Evolutionary conservation across 2,797 vertebrate species (phyloP).

Genomic region (Falco biarmicus): DNA sequence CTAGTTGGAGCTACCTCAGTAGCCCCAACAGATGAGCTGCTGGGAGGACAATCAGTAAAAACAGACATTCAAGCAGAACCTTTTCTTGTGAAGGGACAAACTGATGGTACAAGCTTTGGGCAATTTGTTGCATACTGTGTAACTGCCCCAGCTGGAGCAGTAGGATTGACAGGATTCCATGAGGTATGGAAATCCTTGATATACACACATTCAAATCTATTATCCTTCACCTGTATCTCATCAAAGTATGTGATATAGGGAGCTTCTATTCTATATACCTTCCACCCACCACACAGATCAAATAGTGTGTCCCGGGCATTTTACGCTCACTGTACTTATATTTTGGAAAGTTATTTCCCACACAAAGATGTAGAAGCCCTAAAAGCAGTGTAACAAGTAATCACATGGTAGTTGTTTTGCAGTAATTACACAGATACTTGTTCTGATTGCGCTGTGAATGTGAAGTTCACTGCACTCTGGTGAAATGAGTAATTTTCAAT

Average conservation of each 20-base stretch:
- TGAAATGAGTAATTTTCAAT: background rate
- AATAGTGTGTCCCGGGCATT: background rate
- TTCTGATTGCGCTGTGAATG: background rate
- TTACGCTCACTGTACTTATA: background rate
- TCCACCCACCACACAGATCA: background rate
- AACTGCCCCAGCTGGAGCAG: background rate
- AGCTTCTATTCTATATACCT: background rate
- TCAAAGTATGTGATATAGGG: no score
- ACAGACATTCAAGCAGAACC: background rate
- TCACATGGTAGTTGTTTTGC: background rate
- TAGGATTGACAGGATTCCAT: background rate
- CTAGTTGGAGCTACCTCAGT: background rate
- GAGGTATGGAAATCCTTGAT: background rate
- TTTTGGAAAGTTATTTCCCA: background rate
- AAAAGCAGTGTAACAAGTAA: background rate
- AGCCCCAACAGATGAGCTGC: background rate
- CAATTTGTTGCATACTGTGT: background rate
- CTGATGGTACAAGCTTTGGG: background rate
- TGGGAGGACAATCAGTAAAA: background rate
- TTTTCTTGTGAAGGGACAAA: background rate
- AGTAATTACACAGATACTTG: background rate
- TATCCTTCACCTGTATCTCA: background rate
- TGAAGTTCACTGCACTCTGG: background rate
- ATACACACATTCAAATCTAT: background rate
- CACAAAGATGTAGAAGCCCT: background rate